These are phyloP conservation scores for Orussus abietinus DNA, from an alignment of 1,140 invertebrate genomes.

Conservation along the genomic window DNA sequence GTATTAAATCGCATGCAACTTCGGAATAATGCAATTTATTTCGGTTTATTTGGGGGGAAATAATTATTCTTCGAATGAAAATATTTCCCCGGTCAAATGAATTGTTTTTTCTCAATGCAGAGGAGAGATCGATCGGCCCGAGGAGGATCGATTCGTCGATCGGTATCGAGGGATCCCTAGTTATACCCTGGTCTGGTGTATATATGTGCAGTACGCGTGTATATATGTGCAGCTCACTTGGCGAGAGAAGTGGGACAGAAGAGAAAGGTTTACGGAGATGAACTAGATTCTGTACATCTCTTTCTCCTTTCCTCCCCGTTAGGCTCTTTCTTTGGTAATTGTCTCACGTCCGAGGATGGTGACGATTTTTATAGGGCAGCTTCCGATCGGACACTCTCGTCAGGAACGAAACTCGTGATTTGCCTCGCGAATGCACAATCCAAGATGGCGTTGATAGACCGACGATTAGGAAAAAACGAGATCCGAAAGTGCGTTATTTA, in stretches of 20 bases:
- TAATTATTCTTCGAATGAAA: no score
- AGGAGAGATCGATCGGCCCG: constrained; percentile 22
- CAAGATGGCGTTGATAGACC: no score
- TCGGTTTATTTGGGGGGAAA: no score
- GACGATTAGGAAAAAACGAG: no score
- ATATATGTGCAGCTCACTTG: constrained; percentile 13
- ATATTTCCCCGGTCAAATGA: background rate
- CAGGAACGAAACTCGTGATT: no score
- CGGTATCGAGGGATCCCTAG: constrained; percentile 41
- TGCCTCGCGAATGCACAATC: no score
- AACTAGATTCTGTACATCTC: constrained; percentile 48
- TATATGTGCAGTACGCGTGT: background rate
- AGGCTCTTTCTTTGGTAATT: background rate
- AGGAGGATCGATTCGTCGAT: constrained; percentile 32
- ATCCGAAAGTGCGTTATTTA: no score
- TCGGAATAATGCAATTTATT: no score
- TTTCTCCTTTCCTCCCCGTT: constrained; percentile 25
- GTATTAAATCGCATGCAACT: no score
- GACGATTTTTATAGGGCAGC: no score
- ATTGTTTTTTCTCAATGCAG: background rate
- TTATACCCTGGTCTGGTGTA: constrained; percentile 37
- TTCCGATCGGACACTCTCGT: no score
- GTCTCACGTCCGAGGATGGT: background rate
- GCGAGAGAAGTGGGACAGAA: constrained; percentile 51
- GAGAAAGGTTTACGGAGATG: constrained; percentile 52